Evolutionary conservation across 2,113 vertebrate genomes (phyloP).

Genomic region (Pseudorasbora parva): DNA sequence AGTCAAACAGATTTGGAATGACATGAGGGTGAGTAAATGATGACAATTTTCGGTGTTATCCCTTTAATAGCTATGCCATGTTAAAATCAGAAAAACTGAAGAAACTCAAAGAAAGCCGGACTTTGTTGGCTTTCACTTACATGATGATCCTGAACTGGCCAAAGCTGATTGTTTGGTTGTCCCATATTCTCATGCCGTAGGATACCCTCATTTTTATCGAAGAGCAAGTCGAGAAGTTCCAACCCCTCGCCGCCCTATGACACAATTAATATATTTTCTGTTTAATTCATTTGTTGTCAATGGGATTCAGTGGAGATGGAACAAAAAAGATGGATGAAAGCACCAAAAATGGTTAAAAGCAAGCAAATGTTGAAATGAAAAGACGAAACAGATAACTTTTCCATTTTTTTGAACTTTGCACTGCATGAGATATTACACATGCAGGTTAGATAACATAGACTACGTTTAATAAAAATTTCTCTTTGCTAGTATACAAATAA

Average conservation of each 20-base stretch:
- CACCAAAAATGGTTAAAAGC: not conserved
- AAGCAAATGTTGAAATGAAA: not conserved
- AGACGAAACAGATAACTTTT: conserved; percentile 16
- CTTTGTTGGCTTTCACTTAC: conserved; percentile 68
- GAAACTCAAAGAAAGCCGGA: not conserved
- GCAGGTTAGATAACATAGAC: conserved; percentile 24
- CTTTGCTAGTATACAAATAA: not conserved
- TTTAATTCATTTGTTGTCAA: conserved; percentile 27
- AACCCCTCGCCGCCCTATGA: conserved; percentile 68
- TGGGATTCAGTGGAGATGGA: not conserved
- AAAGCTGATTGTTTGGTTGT: conserved; percentile 63
- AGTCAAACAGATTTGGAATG: not conserved
- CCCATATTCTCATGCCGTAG: conserved; percentile 79
- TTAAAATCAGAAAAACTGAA: not conserved
- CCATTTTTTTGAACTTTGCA: conserved; percentile 50
- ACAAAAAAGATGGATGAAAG: not conserved
- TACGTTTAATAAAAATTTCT: not conserved
- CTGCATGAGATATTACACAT: conserved; percentile 21
- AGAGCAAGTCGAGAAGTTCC: conserved; percentile 90
- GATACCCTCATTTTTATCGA: conserved; percentile 87
- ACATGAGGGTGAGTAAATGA: not conserved
- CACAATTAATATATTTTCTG: conserved; percentile 38
- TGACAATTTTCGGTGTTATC: not conserved
- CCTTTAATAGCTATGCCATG: conserved; percentile 1
- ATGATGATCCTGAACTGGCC: conserved; percentile 70